Conservation (phyloP, 2,113 vertebrate species). For the Sylvietta virens region DNA sequence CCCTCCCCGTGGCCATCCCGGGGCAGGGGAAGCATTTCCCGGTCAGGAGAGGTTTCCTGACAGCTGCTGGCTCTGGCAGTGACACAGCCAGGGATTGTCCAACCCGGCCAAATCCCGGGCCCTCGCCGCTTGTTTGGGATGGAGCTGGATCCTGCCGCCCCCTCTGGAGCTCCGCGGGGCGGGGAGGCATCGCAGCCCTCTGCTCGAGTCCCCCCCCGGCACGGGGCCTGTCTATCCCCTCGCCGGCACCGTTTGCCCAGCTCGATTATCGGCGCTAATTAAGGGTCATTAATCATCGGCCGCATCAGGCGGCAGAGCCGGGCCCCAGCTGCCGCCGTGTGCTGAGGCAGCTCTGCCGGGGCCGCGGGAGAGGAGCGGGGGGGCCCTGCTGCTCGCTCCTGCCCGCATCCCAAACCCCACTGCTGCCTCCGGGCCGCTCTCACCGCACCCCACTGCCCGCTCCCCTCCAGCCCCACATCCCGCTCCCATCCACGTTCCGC, state of each 20-base stretch:
- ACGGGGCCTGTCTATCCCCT: background rate
- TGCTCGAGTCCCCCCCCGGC: background rate
- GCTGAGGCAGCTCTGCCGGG: slow-evolving; percentile 12
- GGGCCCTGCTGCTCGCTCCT: background rate
- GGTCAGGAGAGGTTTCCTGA: slow-evolving; percentile 12
- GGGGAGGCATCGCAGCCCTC: background rate
- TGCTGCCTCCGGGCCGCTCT: background rate
- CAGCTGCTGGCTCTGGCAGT: background rate
- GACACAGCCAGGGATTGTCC: background rate
- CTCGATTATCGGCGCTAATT: slow-evolving; percentile 50
- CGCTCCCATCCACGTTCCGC: background rate
- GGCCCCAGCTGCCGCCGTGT: background rate
- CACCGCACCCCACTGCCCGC: background rate
- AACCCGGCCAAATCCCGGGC: background rate
- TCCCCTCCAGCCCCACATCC: background rate
- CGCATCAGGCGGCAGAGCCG: background rate
- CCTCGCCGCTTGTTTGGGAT: accelerated
- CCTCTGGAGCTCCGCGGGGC: accelerated
- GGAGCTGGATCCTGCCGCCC: background rate
- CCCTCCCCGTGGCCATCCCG: background rate
- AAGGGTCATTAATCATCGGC: slow-evolving; percentile 36
- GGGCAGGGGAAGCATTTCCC: background rate
- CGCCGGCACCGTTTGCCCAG: background rate
- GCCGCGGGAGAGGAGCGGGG: background rate
- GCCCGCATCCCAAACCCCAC: background rate